Percentiles rank a stretch among this genome's conserved stretches.
Evolutionary conservation across 2,888 invertebrate genomes (phyloP).

Genomic region (Entomobrya proxima): DNA sequence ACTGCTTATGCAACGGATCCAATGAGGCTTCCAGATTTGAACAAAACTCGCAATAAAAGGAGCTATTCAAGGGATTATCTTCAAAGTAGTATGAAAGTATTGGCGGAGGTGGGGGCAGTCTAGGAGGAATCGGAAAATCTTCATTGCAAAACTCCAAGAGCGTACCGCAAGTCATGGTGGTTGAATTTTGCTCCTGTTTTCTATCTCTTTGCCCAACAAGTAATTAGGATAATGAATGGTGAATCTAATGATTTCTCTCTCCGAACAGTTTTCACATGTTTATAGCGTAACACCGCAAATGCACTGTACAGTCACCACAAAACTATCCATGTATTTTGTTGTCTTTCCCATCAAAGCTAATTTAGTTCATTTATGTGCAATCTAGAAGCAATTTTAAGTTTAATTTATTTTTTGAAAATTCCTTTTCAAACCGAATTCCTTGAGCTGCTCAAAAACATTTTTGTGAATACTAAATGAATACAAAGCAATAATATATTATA

Average conservation of each 20-base stretch:
- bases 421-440: neutral
- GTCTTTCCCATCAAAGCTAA: neutral
- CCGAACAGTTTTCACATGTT: neutral
- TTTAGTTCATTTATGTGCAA: neutral
- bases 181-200: neutral
- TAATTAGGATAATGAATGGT: neutral
- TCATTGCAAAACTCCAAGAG: conserved; percentile 62
- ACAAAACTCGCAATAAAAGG: conserved; percentile 73
- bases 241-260: neutral
- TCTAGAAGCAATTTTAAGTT: neutral
- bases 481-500: neutral
- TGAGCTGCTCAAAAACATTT: conserved; percentile 32
- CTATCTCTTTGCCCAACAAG: neutral
- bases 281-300: neutral
- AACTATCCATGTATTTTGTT: neutral
- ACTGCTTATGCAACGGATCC: conserved; percentile 50
- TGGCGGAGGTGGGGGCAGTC: conserved; percentile 73
- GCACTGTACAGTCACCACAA: neutral
- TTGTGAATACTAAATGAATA: neutral
- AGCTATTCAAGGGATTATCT: conserved; percentile 55
- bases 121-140: conserved; percentile 63
- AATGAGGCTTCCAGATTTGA: conserved; percentile 68
- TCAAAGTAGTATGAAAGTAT: conserved; percentile 66
- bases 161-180: conserved; percentile 64
- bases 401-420: neutral